These are phyloP conservation scores for Maconellicoccus hirsutus DNA, from an alignment of 1,140 invertebrate genomes.

Conservation along the genomic window DNA sequence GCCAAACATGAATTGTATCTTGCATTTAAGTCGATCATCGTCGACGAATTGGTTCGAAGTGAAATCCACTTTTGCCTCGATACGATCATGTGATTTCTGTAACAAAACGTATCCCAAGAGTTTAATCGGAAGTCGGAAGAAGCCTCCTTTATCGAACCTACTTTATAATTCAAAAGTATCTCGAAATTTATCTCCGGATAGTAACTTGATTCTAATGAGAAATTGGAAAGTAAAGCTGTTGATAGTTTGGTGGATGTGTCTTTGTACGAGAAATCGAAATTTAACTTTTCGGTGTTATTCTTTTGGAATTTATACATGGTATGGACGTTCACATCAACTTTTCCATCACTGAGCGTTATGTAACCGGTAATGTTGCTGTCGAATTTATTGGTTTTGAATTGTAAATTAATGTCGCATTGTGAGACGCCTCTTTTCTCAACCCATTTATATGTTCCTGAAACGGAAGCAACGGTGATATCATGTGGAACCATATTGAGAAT, in stretches of 20 bases:
- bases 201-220: constrained; percentile 54
- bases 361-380: constrained; percentile 54
- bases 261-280: constrained; percentile 48
- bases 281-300: constrained; percentile 49
- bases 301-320: constrained; percentile 55
- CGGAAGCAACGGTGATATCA: neutral
- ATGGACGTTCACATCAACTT: constrained; percentile 44
- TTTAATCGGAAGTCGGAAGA: neutral
- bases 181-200: constrained; percentile 64
- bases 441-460: constrained; percentile 40
- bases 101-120: neutral
- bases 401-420: constrained; percentile 52
- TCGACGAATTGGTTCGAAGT: constrained; percentile 24
- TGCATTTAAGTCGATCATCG: constrained; percentile 43
- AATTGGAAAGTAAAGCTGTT: constrained; percentile 43
- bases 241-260: constrained; percentile 50
- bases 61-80: neutral
- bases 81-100: neutral
- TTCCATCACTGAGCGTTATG: constrained; percentile 43
- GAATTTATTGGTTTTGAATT: constrained; percentile 55
- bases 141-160: no score
- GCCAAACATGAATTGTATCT: constrained; percentile 41
- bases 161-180: constrained; percentile 48
- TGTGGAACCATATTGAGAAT: no score
- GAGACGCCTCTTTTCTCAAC: constrained; percentile 52